Evolutionary conservation across 2,113 vertebrate genomes (phyloP), one percentile per base, ranked within the genome.

Genomic region (Chelonoidis abingdonii): DNA sequence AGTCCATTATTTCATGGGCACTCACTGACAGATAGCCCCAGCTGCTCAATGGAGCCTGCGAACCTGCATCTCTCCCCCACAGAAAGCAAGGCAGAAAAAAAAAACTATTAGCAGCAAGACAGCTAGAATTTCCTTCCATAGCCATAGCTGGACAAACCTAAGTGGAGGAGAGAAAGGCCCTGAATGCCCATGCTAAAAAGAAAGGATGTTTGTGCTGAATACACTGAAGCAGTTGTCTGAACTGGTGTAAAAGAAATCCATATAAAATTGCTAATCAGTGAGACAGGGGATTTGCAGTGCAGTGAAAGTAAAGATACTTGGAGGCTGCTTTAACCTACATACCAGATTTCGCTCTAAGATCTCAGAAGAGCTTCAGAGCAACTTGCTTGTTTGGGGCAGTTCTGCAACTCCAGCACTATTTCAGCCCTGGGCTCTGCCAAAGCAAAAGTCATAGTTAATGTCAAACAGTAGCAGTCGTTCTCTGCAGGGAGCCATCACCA

Each of bases 331-430:
- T 54, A 93, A 87, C 82, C 88, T 59, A 24, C 84, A 75, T 84
- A 91, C 86, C 91, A 93, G 21, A 80, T 76, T 94, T 76, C 27
- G 0, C 82, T 76, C 82, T 89, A 75, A 50, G 75, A 89, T 6
- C 88, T 87, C 84, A 84, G 49, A 44, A 24, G 89, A 9, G 22
- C 56, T 47, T n/a, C 27, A 81, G 14, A 47, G 19, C 47, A 19
- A 10, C 16, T 53, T 16, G 2, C 4, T 89, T 80, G 83, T 1
- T 4, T 53, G 10, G 6, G 59, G 38, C 19, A 93, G 59, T 49
- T 82, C 80, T 25, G 21, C 24, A 16, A 0, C 3, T 49, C 0
- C 47, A 80, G 13, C 0, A 0, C 2, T 54, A 21, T 16, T 75
- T 24, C 57, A 38, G 35, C 17, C 65, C 19, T 2, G 0, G 7